Base-by-base conservation (phyloP, 2,888 invertebrate genomes). In the Drosophila ezoana region DNA sequence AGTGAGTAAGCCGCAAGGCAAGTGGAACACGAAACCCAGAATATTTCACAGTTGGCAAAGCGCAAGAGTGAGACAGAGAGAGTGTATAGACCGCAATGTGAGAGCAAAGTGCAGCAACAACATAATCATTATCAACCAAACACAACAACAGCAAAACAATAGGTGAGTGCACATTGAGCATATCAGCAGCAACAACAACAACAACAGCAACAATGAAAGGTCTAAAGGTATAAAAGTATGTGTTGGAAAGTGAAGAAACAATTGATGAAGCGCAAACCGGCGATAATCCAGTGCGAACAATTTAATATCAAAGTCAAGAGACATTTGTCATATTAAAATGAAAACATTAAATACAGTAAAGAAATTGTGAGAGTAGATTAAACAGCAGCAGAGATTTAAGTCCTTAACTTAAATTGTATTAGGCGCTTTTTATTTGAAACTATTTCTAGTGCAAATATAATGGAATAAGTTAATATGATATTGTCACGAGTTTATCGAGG, bases 1-100 rank as follows among this genome's bases (percentile, higher is more conserved):
- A 59, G 76, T 66, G 75, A 74, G 79, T 79, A 74, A 70, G 62
- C 45, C 64, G 61, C 61, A 54, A 56, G 48, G 62, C 76, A 77
- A 75, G 48, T 65, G 61, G 74, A 74, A 62, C 58, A 60, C 62
- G 57, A 71, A 47, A 45, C 49, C 28, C 52, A 62, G 40, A 56
- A 72, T 32, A 53, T 53, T 43, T 54, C 23, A 33, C 48, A 57
- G 59, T 61, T 20, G 65, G 38, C 51, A 13, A 13, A 28, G 8
- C 3, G 52, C 28, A 13, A 16, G 61, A 66, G 60, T 11, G 53
- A 60, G 66, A 59, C 51, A 59, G 59, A 53, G 61, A 20, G 54
- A 60, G 64, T 54, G 56, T 51, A 48, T 13, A 48, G 35, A 58
- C 32, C 28, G 60, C 51, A 61, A 18, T 53, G 67, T 41, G 48